Evolutionary conservation across 2,888 invertebrate genomes (phyloP), one percentile per base, ranked within the genome.

Genomic region (Bibio marci): DNA sequence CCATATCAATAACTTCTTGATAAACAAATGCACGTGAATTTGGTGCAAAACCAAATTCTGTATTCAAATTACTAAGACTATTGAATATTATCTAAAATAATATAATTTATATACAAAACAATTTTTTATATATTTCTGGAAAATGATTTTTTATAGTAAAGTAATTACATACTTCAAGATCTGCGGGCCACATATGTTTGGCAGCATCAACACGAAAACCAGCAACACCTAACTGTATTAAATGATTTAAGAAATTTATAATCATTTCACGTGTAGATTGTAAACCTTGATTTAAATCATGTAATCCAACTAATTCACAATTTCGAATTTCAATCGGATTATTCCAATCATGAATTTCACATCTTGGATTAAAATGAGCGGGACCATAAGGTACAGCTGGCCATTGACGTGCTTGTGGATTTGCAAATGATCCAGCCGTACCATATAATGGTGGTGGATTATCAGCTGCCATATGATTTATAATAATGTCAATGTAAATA

Each of bases 391-490:
- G 72, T 1, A 76, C 73, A 1, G 54, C 66, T 2, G 67, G 67
- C 46, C 70, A 76, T 1, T 53, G 45, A 31, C 62, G 59, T 1
- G 53, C 52, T 1, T 49, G 48, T 12, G 70, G 59, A 46, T 71
- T 59, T 1, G 70, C 72, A 0, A 52, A 58, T 34, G 69, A 47
- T 2, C 47, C 49, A 10, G 43, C 49, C 2, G 46, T 49, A 15
- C 49, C 61, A 13, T 49, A 38, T 26, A 48, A 39, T 6, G 43
- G 44, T 22, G 30, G 43, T 1, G 57, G 41, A 19, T 47, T 49
- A 33, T 67, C 61, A 1, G 66, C 73, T 0, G 77, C 72, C 83
- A 83, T 83, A 50, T 83, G 82, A 53, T 83, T 85, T 26, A 80
- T 57, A 0, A 83, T 74, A 0, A 73, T 69, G 50, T 86, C 85